Percentiles rank a stretch among this genome's conserved stretches.
Conservation (phyloP, 2,888 invertebrate species). For the Hemicrepidius hirtus region DNA sequence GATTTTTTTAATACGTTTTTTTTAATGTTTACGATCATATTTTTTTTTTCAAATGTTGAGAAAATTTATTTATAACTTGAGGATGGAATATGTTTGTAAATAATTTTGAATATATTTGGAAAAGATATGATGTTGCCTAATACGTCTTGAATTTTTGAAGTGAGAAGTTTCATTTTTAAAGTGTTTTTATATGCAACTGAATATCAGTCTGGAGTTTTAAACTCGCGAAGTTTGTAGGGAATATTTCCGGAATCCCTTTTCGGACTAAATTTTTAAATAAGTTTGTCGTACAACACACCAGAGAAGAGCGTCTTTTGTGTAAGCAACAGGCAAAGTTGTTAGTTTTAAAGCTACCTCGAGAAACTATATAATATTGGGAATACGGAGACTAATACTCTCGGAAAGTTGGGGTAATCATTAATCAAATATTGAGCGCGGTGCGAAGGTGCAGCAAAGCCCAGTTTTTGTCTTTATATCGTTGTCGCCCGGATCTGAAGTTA, state of each 20-base stretch:
- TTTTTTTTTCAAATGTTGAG: no score
- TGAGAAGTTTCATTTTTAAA: neutral
- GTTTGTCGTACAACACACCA: slow-evolving; percentile 6
- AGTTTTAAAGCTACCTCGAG: slow-evolving; percentile 9
- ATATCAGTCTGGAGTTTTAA: slow-evolving; percentile 4
- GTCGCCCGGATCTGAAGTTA: slow-evolving; percentile 41
- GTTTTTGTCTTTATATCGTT: slow-evolving; percentile 39
- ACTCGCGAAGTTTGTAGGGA: neutral
- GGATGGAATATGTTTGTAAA: no score
- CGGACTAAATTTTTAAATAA: slow-evolving; percentile 19
- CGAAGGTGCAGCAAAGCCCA: slow-evolving; percentile 16
- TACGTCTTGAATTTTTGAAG: neutral
- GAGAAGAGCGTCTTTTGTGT: neutral
- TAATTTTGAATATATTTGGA: no score
- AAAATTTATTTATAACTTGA: no score
- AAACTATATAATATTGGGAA: slow-evolving; percentile 27
- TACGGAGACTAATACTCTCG: slow-evolving; percentile 6
- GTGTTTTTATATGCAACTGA: neutral
- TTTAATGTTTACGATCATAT: no score
- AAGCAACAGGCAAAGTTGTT: neutral
- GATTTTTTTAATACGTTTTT: no score
- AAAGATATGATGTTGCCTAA: no score
- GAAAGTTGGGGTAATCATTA: slow-evolving; percentile 27
- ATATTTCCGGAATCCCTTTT: neutral
- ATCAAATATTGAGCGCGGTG: slow-evolving; percentile 30